Conservation (phyloP, 64 coral and sea anemone species). For the Acropora tenuis region DNA sequence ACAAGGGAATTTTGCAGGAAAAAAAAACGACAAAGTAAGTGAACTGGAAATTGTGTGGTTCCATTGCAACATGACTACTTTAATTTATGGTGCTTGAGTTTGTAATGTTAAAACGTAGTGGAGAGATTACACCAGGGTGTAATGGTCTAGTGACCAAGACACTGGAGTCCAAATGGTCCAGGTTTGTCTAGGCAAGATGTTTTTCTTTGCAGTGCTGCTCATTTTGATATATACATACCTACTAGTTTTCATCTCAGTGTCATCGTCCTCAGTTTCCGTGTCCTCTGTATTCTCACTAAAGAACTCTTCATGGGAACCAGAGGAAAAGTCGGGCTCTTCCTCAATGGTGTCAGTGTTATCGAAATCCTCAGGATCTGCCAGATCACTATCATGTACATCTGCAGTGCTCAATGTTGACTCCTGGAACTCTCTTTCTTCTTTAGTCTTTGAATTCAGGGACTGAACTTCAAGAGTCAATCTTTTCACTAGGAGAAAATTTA, state of each 20-base stretch:
- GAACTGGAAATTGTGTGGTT: neutral
- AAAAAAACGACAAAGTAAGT: neutral
- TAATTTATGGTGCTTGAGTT: neutral
- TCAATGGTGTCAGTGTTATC: slow-evolving; percentile 29
- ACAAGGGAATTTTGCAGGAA: neutral
- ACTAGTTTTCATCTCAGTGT: slow-evolving; percentile 28
- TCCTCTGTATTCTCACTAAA: slow-evolving; percentile 22
- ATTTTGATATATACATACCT: neutral
- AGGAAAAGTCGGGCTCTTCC: slow-evolving; percentile 20
- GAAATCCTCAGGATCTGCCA: slow-evolving; percentile 6
- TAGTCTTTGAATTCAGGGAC: neutral
- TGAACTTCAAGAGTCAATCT: neutral
- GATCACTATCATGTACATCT: slow-evolving; percentile 1
- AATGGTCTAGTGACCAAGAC: too few relatives aligned
- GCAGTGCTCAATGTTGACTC: neutral
- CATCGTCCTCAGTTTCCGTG: slow-evolving; percentile 40
- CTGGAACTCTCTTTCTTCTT: neutral
- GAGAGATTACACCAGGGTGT: too few relatives aligned
- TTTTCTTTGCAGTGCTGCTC: neutral
- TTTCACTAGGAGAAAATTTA: neutral
- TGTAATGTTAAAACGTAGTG: neutral
- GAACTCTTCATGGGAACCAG: neutral
- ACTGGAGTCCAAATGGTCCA: neutral
- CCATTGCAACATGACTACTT: neutral
- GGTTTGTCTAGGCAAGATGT: neutral